Conservation (phyloP, 1,140 invertebrate genomes). For the Drosophila pachea region DNA sequence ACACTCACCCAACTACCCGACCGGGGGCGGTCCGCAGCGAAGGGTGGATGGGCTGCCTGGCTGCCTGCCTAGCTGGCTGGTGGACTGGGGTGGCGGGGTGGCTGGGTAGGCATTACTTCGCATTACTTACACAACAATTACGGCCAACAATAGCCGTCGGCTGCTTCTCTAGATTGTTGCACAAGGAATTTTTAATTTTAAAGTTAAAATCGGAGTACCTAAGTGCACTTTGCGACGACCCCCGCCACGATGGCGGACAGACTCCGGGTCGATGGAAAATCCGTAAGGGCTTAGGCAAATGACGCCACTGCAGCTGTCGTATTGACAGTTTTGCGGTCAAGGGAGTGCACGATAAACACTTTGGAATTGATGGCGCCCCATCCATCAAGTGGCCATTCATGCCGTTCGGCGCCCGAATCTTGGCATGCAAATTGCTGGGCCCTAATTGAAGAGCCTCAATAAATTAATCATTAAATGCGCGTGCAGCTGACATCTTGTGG, state of each 20-base stretch:
- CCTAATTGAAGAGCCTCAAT: constrained; percentile 66
- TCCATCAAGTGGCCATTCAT: constrained; percentile 60
- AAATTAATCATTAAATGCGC: constrained; percentile 72
- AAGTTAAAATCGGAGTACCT: constrained; percentile 48
- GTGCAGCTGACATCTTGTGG: constrained; percentile 63
- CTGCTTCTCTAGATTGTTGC: constrained; percentile 20
- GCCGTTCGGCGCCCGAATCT: constrained; percentile 49
- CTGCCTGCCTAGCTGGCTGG: background rate
- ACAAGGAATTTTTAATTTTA: constrained; percentile 73
- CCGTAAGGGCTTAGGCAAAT: constrained; percentile 63
- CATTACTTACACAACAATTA: constrained; percentile 78
- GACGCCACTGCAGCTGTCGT: constrained; percentile 68
- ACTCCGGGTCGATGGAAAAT: no score
- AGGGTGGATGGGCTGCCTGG: background rate
- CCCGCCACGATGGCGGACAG: no score
- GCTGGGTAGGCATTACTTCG: constrained; percentile 28
- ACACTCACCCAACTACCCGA: constrained; percentile 15
- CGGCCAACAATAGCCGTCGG: constrained; percentile 58
- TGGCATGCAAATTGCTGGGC: constrained; percentile 60
- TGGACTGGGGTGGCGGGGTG: background rate
- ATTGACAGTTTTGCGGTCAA: constrained; percentile 74
- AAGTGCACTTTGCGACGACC: constrained; percentile 60
- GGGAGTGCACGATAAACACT: constrained; percentile 57
- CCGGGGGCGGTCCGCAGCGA: background rate
- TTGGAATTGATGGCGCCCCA: constrained; percentile 64